Evolutionary conservation across 2,113 vertebrate species (phyloP).

Genomic region (Myanophis thanlyinensis): DNA sequence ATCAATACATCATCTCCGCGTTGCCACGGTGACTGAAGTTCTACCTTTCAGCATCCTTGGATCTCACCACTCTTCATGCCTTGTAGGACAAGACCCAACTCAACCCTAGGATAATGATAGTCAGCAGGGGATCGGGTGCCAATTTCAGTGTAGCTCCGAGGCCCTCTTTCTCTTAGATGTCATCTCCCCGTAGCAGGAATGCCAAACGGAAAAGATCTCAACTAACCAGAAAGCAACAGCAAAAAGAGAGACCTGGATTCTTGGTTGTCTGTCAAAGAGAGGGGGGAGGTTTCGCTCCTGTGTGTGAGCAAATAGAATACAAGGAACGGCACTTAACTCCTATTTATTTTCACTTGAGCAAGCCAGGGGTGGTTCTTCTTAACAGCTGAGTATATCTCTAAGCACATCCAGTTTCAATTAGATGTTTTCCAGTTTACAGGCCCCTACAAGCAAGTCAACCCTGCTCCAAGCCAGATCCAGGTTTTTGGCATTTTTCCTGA

Average conservation of each 20-base stretch:
- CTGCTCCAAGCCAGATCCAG: background rate
- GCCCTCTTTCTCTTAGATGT: background rate
- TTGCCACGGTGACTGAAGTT: background rate
- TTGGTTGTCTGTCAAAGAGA: background rate
- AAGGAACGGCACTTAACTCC: background rate
- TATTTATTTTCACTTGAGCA: background rate
- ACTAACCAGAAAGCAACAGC: background rate
- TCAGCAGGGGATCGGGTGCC: background rate
- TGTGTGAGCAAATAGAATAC: background rate
- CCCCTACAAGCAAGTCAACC: background rate
- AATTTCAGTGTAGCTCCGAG: background rate
- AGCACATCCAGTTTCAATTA: background rate
- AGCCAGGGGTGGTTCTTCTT: accelerated
- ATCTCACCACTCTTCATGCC: background rate
- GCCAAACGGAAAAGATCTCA: too few species aligned
- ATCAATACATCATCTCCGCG: background rate
- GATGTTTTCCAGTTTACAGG: slow-evolving; percentile 6
- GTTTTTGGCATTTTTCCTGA: background rate
- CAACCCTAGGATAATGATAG: background rate
- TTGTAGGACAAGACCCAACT: background rate
- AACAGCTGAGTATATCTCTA: background rate
- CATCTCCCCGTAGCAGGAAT: background rate
- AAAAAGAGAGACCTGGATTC: background rate
- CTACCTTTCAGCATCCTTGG: background rate
- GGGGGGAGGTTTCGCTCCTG: background rate